phyloP scores from a whole-genome alignment of 2,113 vertebrate genomes.

The Spea multiplicata region DNA sequence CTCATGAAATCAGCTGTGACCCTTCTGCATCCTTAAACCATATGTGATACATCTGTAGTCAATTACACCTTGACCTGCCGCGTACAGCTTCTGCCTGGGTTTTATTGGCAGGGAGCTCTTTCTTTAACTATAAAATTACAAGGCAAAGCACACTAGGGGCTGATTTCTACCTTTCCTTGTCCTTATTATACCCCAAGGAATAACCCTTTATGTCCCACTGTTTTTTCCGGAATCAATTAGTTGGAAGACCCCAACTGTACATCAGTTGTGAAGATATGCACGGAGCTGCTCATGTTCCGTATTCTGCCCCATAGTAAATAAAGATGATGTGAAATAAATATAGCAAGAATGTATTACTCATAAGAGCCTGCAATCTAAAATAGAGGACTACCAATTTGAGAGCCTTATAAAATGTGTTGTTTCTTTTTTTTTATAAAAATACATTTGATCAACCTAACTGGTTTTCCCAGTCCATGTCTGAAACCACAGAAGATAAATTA shows the following conservation, averaged over 20 bases:
- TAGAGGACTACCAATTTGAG: no score
- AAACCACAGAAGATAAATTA: no score
- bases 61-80: constrained; percentile 12
- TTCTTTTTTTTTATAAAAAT: no score
- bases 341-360: no score
- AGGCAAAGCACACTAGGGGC: not conserved
- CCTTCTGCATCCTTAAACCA: not conserved
- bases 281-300: not conserved
- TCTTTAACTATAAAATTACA: not conserved
- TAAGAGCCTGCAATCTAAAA: no score
- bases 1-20: not conserved
- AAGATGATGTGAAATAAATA: not conserved
- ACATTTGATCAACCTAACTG: no score
- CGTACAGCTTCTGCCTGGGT: not conserved
- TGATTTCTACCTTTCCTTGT: not conserved
- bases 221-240: not conserved
- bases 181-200: constrained; percentile 8
- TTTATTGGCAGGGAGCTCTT: not conserved
- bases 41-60: not conserved
- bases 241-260: not conserved
- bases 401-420: no score
- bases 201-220: constrained; percentile 5
- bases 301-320: not conserved
- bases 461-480: no score
- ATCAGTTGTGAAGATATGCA: not conserved